phyloP scores from a whole-genome alignment of 2,113 vertebrate species.

The Microcebus ravelobensis region DNA sequence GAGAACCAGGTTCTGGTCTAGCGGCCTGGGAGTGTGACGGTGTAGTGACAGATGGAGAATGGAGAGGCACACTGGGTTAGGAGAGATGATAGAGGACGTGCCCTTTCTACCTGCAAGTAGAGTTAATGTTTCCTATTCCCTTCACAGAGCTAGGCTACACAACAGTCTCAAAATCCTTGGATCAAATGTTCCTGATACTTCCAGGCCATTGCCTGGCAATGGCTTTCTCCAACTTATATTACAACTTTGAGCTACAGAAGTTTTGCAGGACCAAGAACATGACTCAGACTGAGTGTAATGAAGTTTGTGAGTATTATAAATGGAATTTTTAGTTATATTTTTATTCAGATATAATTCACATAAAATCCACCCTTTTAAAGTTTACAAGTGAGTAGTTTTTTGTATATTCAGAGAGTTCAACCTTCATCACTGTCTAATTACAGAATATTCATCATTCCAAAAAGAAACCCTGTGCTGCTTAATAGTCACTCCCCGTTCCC shows the following conservation, averaged over 20 bases:
- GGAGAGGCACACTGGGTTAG: not conserved
- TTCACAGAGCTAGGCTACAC: constrained; percentile 88
- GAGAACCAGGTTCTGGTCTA: not conserved
- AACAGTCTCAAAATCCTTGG: constrained; percentile 87
- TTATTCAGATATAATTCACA: not conserved
- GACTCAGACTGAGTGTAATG: constrained; percentile 82
- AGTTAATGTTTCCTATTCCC: not conserved
- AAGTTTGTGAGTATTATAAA: constrained; percentile 87
- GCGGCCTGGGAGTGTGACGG: rapidly evolving
- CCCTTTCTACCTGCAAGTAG: not conserved
- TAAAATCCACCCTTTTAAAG: not conserved
- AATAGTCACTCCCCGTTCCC: not conserved
- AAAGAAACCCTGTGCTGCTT: not conserved
- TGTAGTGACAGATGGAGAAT: not conserved
- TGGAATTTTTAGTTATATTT: not conserved
- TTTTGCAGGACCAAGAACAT: constrained; percentile 88
- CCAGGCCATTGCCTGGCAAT: constrained; percentile 96
- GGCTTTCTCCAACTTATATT: constrained; percentile 94
- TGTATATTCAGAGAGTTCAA: not conserved
- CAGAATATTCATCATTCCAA: not conserved
- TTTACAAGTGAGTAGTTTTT: not conserved
- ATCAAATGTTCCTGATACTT: constrained; percentile 91
- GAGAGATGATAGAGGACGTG: not conserved
- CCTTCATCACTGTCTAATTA: not conserved
- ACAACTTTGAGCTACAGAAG: constrained; percentile 92